Evolutionary conservation across 2,113 vertebrate genomes (phyloP).

Genomic region (Nipponia nippon): DNA sequence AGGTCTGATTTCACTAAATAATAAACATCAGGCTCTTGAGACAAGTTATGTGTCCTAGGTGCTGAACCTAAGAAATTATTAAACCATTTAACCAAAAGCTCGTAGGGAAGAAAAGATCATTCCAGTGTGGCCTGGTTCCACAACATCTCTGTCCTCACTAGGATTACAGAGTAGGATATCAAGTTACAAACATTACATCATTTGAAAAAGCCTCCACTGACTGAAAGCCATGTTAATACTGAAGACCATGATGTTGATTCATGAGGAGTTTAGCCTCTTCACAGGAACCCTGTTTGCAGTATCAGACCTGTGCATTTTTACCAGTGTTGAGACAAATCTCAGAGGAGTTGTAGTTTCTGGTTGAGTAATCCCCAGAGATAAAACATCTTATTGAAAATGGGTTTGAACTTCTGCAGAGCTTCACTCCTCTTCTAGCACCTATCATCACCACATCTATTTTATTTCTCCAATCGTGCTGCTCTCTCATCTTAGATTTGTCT

Average conservation of each 20-base stretch:
- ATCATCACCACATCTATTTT: constrained; percentile 45
- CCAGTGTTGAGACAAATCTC: not conserved
- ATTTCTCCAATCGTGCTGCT: not conserved
- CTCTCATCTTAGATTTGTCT: constrained; percentile 10
- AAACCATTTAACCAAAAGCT: not conserved
- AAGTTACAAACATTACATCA: not conserved
- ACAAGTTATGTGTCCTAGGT: not conserved
- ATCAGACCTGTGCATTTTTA: not conserved
- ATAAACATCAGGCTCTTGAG: not conserved
- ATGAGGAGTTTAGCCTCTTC: constrained; percentile 5
- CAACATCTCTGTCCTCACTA: not conserved
- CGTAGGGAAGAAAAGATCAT: not conserved
- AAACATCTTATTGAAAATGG: not conserved
- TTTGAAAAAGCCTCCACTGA: not conserved
- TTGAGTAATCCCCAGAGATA: not conserved
- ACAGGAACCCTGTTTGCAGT: not conserved
- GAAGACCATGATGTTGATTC: not conserved
- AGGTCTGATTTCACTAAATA: not conserved
- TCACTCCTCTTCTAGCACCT: not conserved
- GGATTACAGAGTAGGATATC: not conserved
- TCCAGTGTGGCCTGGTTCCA: not conserved
- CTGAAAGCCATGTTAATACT: not conserved
- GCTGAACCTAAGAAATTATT: not conserved
- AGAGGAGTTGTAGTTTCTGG: not conserved
- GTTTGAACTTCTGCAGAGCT: constrained; percentile 3